Evolutionary conservation across 2,797 vertebrate species (phyloP).

Genomic region (Melanotaenia boesemani): DNA sequence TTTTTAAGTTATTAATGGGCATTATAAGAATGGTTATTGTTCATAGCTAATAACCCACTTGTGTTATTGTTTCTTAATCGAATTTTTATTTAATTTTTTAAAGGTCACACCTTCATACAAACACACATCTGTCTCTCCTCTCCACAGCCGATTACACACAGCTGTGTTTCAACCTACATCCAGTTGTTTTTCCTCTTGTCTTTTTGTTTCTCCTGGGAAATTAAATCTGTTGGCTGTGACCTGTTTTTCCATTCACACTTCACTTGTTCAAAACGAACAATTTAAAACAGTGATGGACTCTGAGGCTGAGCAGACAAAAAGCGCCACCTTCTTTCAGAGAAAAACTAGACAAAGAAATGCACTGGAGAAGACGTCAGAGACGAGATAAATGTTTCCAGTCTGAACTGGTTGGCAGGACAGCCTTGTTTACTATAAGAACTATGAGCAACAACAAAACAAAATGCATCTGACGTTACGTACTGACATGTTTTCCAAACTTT

Average conservation of each 20-base stretch:
- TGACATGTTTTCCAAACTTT: too few relatives aligned
- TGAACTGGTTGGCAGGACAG: too few relatives aligned
- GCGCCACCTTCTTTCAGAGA: constrained; percentile 12
- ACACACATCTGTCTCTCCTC: constrained; percentile 2
- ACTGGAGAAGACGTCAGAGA: background rate
- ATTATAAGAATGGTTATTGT: too few relatives aligned
- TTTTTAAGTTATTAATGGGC: background rate
- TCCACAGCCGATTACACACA: constrained; percentile 7
- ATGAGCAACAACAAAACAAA: too few relatives aligned
- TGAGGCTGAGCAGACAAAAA: constrained; percentile 1
- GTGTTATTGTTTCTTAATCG: background rate
- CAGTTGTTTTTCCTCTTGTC: constrained; percentile 1
- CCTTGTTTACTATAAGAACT: too few relatives aligned
- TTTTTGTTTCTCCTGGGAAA: constrained; percentile 18
- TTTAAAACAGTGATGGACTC: background rate
- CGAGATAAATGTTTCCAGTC: too few relatives aligned
- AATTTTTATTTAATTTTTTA: background rate
- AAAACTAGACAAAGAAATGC: background rate
- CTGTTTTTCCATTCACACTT: constrained; percentile 32
- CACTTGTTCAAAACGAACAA: constrained; percentile 2
- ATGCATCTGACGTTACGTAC: too few relatives aligned
- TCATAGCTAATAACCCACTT: background rate
- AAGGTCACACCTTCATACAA: constrained; percentile 1
- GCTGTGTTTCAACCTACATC: constrained; percentile 4
- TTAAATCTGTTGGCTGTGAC: constrained; percentile 8